Evolutionary conservation across 2,113 vertebrate species (phyloP), one percentile per base, ranked within the genome.

Genomic region (Genyomyrus donnyi): DNA sequence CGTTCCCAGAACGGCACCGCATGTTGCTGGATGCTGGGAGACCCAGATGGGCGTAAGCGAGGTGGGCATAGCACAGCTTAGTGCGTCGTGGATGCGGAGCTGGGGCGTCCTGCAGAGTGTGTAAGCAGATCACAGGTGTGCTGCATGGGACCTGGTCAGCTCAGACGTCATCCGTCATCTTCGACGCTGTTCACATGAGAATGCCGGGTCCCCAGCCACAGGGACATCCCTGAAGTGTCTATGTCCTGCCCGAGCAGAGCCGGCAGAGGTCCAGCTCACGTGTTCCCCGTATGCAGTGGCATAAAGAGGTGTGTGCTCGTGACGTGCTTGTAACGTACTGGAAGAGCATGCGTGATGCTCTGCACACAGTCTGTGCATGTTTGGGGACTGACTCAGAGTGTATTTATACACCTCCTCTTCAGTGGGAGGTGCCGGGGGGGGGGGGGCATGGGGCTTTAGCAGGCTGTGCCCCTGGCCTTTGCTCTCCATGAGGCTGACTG

Each of bases 301-400:
- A 9, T 27, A 13, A 4, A 21, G 21, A 31, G 83, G 21, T 2
- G 83, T 48, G 46, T 85, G 42, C 9, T 21, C 0, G 1, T 21
- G 42, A 85, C 9, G 42, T 4, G 42, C 24, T 19, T 6, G 17
- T 24, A 45, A 45, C 19, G 49, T 7, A 21, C 1, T 1, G 8
- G 53, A 3, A 6, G 53, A 58, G 8, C 5, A 27, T 88, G 19
- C 19, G 7, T 4, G 39, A 11, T 27, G 10, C 24, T 85, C 48
- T 50, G 21, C 24, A 10, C 42, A 50, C 19, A 35, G 86, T 56
- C 6, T 77, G 46, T 31, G 62, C 39, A 2, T 74, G 88, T 50
- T 74, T 52, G 17, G 13, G 24, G 46, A 46, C 88, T 89, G 88
- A 89, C 62, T 89, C 88, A 89, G 46, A 15, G 24, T 89, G 13